A percentile compares a stretch with the other conserved stretches of the same genome.
Conservation (phyloP, 2,797 vertebrate species). For the Hozukius guyotensis region DNA sequence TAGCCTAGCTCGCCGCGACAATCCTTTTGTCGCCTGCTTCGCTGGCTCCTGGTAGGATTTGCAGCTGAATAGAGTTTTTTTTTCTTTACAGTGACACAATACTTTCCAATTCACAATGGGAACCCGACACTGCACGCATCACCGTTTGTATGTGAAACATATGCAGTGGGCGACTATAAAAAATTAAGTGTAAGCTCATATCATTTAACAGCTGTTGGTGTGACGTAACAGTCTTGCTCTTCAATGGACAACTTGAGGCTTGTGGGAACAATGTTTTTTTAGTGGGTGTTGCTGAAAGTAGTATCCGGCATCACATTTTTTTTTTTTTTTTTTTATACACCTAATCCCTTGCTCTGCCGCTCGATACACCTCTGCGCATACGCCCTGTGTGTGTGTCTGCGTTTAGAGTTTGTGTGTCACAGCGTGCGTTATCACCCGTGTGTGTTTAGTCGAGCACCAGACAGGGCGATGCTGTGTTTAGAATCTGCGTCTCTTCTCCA, state of each 20-base stretch:
- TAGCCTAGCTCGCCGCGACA: conserved; percentile 64
- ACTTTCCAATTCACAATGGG: conserved; percentile 82
- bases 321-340: conserved; percentile 64
- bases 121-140: conserved; percentile 84
- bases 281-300: conserved; percentile 73
- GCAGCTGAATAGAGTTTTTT: conserved; percentile 73
- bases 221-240: conserved; percentile 70
- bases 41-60: conserved; percentile 86
- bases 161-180: conserved; percentile 80
- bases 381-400: conserved; percentile 50
- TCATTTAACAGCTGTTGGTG: conserved; percentile 81
- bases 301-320: conserved; percentile 70
- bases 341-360: conserved; percentile 70
- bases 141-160: conserved; percentile 78
- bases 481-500: conserved; percentile 77
- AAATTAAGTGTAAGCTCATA: conserved; percentile 83
- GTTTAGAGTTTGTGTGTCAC: conserved; percentile 50
- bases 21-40: conserved; percentile 72
- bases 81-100: conserved; percentile 83
- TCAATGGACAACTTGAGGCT: conserved; percentile 75
- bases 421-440: conserved; percentile 56
- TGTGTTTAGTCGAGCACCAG: conserved; percentile 67
- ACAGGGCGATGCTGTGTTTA: conserved; percentile 60
- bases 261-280: conserved; percentile 77
- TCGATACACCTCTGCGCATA: conserved; percentile 63